Evolutionary conservation across 2,113 vertebrate species (phyloP), one percentile per base, ranked within the genome.

Genomic region (Toxotes jaculatrix): DNA sequence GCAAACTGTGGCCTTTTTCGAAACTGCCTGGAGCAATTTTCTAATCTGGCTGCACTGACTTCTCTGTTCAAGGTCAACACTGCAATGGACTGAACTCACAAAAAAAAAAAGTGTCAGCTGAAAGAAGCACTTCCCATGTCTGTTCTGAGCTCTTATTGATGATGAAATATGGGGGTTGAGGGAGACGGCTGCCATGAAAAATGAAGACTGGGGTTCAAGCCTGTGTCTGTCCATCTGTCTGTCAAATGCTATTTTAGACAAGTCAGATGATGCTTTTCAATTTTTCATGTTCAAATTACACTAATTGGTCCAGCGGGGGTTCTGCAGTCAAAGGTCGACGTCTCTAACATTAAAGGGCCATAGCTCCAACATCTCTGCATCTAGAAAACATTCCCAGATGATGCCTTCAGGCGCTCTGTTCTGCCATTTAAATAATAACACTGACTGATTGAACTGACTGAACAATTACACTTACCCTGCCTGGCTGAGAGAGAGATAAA

Each of bases 31-130:
- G 3, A 59, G 83, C 10, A 0, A 14, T 55, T 73, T 67, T 80
- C 40, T 53, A 71, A 80, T 82, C 62, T 27, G 9, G 69, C 45
- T 64, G 65, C 76, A 17, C 56, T 0, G 56, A 57, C 73, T 42
- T 68, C 38, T 13, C 27, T 42, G 49, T 23, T 69, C 36, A 80
- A 86, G 68, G 74, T 88, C 55, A 43, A 14, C 60, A 8, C 70
- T 63, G 63, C 47, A 23, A 59, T 1, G 5, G 59, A 63, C 34
- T 55, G 0, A 0, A 31, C 5, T 9, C 55, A 11, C 42, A 19
- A 55, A 67, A 45, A 17, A 43, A 21, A 38, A 47, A 63, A 59
- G 2, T 21, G 38, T n/a, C 27, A 49, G 63, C 47, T 27, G 42
- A 49, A 32, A 42, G 47, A 43, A 45, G 36, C 21, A 27, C 16